Evolutionary conservation across 2,113 vertebrate species (phyloP).

Genomic region (Melospiza melodia): DNA sequence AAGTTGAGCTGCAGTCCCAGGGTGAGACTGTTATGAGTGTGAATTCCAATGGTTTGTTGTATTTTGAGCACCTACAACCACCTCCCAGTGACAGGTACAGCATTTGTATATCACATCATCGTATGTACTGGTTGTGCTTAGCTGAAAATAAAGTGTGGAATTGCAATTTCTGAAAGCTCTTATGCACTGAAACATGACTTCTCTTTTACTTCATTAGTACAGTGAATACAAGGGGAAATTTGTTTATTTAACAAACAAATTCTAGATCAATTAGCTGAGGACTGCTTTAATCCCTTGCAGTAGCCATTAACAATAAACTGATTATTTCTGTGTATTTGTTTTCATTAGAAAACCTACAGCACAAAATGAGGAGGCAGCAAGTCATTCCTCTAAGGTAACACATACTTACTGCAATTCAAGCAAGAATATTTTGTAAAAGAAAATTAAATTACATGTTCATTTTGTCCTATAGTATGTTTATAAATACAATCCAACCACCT

Average conservation of each 20-base stretch:
- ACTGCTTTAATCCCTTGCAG: not conserved
- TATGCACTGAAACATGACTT: not conserved
- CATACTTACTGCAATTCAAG: not conserved
- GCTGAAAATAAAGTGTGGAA: not conserved
- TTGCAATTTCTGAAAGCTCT: not conserved
- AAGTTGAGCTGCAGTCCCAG: slow-evolving; percentile 79
- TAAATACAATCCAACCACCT: not conserved
- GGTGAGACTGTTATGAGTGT: slow-evolving; percentile 80
- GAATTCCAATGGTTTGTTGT: slow-evolving; percentile 83
- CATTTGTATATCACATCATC: not conserved
- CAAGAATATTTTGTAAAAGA: not conserved
- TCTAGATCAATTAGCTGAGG: not conserved
- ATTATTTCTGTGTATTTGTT: not conserved
- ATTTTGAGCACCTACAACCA: slow-evolving; percentile 83
- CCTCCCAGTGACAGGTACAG: slow-evolving; percentile 69
- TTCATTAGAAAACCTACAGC: slow-evolving; percentile 54
- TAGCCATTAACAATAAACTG: not conserved
- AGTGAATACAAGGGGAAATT: not conserved
- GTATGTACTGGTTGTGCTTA: not conserved
- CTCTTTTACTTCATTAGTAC: not conserved
- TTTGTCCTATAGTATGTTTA: not conserved
- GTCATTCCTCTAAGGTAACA: slow-evolving; percentile 67
- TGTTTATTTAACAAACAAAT: not conserved
- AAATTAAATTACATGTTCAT: not conserved
- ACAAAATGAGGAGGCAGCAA: slow-evolving; percentile 32